These are phyloP conservation scores for Alexandromys fortis DNA, from an alignment of 2,113 vertebrate species.

Conservation along the genomic window DNA sequence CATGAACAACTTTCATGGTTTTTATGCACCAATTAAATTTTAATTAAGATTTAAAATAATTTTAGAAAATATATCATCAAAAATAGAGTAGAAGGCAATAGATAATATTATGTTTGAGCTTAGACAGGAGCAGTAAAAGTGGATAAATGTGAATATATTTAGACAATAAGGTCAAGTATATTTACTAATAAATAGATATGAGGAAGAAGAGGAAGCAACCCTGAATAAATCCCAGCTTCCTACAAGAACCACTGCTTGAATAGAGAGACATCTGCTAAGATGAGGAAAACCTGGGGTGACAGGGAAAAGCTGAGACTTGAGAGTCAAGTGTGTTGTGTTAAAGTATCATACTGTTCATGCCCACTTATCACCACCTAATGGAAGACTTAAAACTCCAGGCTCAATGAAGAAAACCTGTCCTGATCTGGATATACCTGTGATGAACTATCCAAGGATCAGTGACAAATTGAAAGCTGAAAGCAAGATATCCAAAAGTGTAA, in stretches of 20 bases:
- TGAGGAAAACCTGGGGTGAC: neutral
- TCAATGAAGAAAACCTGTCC: neutral
- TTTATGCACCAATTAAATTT: neutral
- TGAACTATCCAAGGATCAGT: neutral
- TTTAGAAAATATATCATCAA: neutral
- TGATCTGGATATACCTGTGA: neutral
- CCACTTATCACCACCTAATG: neutral
- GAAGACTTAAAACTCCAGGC: neutral
- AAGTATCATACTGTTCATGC: neutral
- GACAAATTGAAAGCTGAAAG: neutral
- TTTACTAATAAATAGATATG: neutral
- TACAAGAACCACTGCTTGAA: neutral
- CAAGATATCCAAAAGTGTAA: neutral
- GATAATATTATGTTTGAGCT: neutral
- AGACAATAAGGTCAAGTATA: neutral
- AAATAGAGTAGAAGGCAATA: neutral
- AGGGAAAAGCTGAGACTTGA: neutral
- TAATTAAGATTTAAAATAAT: neutral
- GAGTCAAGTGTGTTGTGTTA: neutral
- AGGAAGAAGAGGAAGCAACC: neutral
- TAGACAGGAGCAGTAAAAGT: rapidly evolving
- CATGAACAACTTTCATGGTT: neutral
- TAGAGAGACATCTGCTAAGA: neutral
- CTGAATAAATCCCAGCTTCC: neutral
- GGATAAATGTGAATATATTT: neutral